Evolutionary conservation across 2,888 invertebrate species (phyloP).

Genomic region (Leptodirus hochenwartii): DNA sequence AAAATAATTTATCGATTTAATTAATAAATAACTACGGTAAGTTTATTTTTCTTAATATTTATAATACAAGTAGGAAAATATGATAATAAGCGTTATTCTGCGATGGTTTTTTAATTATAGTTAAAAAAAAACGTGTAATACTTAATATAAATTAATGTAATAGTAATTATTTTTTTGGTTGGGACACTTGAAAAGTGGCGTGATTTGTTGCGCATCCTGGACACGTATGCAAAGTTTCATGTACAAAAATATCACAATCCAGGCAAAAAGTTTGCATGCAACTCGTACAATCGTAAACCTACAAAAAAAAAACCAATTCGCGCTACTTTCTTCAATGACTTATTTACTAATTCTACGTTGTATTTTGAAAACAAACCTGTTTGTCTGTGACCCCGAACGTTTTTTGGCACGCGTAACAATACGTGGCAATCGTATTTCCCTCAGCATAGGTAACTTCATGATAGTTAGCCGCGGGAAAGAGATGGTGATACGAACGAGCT

Average conservation of each 20-base stretch:
- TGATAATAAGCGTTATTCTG: background rate
- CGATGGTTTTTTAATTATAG: background rate
- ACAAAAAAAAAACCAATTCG: constrained; percentile 20
- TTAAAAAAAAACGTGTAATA: no score
- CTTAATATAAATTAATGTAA: constrained; percentile 4
- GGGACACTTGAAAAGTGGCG: constrained; percentile 26
- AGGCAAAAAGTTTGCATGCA: constrained; percentile 74
- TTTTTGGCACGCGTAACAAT: constrained; percentile 62
- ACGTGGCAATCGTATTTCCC: constrained; percentile 30
- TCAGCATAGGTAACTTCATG: constrained; percentile 48
- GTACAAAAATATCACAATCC: constrained; percentile 90
- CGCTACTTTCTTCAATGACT: background rate
- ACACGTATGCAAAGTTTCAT: constrained; percentile 87
- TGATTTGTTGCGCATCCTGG: constrained; percentile 80
- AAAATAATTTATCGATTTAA: constrained; percentile 20
- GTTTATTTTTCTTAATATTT: no score
- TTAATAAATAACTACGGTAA: no score
- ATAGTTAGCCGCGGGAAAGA: constrained; percentile 83
- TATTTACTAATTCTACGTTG: background rate
- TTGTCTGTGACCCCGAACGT: constrained; percentile 49
- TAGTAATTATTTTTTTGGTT: no score
- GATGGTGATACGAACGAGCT: constrained; percentile 92
- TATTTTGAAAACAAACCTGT: constrained; percentile 39
- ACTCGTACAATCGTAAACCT: constrained; percentile 66
- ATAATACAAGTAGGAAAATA: no score